A percentile compares a stretch with the other conserved stretches of the same genome.
phyloP scores from a whole-genome alignment of 1,140 invertebrate species.

The Triops cancriformis region DNA sequence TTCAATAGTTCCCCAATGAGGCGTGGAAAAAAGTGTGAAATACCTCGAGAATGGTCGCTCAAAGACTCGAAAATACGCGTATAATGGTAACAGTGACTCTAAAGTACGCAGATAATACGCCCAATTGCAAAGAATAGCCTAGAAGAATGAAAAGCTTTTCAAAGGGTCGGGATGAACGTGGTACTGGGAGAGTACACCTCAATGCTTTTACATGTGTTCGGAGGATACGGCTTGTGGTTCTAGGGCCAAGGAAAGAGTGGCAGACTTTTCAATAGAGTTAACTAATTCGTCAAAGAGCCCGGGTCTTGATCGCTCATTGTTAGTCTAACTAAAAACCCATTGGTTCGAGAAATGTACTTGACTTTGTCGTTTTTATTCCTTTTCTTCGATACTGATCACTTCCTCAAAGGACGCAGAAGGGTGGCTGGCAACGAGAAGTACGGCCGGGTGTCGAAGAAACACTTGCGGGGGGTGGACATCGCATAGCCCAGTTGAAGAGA shows the following conservation, averaged over 20 bases:
- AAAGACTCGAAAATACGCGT: neutral
- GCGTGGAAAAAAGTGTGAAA: neutral
- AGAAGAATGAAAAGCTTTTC: too few relatives aligned
- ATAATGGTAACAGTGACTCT: neutral
- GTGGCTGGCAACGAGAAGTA: neutral
- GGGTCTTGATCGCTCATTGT: neutral
- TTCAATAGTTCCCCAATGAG: neutral
- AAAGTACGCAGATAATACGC: too few relatives aligned
- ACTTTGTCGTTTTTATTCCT: neutral
- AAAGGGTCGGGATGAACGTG: neutral
- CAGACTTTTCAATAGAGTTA: neutral
- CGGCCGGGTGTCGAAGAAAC: slow-evolving; percentile 3
- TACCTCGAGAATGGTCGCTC: neutral
- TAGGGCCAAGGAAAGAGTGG: too few relatives aligned
- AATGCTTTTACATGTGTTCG: neutral
- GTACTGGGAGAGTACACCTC: neutral
- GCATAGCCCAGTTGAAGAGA: neutral
- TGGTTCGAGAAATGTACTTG: neutral
- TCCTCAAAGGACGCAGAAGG: neutral
- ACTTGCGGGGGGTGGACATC: neutral
- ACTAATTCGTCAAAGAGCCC: neutral
- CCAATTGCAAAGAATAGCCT: too few relatives aligned
- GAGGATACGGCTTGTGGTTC: too few relatives aligned
- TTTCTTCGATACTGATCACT: slow-evolving; percentile 2
- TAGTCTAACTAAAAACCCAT: neutral